A percentile compares a stretch with the other conserved stretches of the same genome.
Conservation (phyloP, 2,888 invertebrate genomes). For the Tetragonula carbonaria region DNA sequence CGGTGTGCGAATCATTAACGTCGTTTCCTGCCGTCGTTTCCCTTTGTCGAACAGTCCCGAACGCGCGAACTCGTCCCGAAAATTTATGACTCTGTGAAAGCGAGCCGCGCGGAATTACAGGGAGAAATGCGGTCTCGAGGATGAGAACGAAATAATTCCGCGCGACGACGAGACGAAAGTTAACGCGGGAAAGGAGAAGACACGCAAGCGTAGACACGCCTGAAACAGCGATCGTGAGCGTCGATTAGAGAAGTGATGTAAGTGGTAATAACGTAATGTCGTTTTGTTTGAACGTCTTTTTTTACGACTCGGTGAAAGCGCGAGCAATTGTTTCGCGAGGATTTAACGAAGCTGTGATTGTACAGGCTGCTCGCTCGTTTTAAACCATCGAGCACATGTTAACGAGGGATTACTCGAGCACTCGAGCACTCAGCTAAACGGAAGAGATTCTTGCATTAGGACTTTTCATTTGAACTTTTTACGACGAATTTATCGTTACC, state of each 20-base stretch:
- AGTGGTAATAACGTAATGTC: conserved; percentile 12
- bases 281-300: conserved; percentile 7
- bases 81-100: conserved; percentile 44
- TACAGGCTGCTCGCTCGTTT: background rate
- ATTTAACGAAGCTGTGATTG: conserved; percentile 24
- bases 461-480: background rate
- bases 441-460: background rate
- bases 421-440: background rate
- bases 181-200: no score
- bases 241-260: conserved; percentile 19
- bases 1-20: conserved; percentile 34
- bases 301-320: conserved; percentile 24
- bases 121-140: conserved; percentile 17
- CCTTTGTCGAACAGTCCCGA: conserved; percentile 35
- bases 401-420: background rate
- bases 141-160: conserved; percentile 23
- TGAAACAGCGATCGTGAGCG: conserved; percentile 10
- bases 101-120: conserved; percentile 3
- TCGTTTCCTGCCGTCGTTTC: conserved; percentile 10
- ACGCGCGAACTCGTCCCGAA: conserved; percentile 17
- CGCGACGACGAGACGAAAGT: background rate
- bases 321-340: conserved; percentile 9
- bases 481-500: background rate
- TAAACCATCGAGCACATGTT: background rate
- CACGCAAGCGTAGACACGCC: no score